Base-by-base conservation (phyloP, 1,140 invertebrate species). In the Hycleus cichorii region DNA sequence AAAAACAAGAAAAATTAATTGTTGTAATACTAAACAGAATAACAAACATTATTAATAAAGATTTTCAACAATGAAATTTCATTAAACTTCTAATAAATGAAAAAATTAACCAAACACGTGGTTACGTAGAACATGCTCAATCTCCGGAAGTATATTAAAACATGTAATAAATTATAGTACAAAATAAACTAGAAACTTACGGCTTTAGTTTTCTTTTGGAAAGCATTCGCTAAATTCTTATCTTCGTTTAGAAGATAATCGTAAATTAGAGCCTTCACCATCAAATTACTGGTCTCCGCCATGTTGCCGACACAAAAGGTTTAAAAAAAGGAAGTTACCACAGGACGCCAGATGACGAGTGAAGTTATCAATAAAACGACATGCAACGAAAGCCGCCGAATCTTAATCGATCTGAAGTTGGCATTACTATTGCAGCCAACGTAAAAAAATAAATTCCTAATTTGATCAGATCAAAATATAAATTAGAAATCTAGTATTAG, bases 141-240 rank as follows among this genome's bases (percentile, higher is more conserved):
- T 32, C 32, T 18, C 26, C 24, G 25, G 5, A 18, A 27, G 26
- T 50, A 49, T 12, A 2, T 24, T 9, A 12, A 32, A 49, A 47
- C 18, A 47, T 53, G 11, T 8, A 38, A 10, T 24, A 32, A 26
- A 7, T 8, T 40, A 18, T 9, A 43, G 39, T 18, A 24, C 46
- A 59, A 27, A 32, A 38, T 58, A 25, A 40, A 42, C 10, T 32
- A 32, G 32, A 12, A 56, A 74, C 81, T 80, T 76, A 84, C 83
- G 67, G 80, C 77, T 49, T 81, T 82, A 8, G 75, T 77, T 72
- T 83, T 84, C 51, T 79, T 80, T 58, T 82, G 76, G 62, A 79
- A 83, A 43, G 79, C 74, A 59, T 77, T 75, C 0, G 82, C 82
- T 12, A 84, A 66, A 4, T 75, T 74, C 53, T 77, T 76, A 60